These are phyloP conservation scores for Lerema accius DNA, from an alignment of 1,140 invertebrate species.

Conservation along the genomic window DNA sequence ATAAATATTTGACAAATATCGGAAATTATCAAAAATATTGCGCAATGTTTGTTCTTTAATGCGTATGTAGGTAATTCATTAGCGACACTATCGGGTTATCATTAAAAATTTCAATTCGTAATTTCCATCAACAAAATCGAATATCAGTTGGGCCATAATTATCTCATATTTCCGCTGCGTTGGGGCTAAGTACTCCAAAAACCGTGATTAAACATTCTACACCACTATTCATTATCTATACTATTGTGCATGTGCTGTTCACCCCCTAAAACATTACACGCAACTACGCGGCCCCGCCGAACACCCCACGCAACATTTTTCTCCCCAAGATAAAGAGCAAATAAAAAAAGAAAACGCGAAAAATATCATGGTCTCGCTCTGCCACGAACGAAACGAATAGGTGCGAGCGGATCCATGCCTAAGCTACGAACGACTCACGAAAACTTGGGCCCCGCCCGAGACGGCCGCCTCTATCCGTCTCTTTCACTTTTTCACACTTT, in stretches of 20 bases:
- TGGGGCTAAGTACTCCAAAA: conserved; percentile 75
- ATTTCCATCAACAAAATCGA: conserved; percentile 62
- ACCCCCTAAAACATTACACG: conserved; percentile 77
- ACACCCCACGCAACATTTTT: conserved; percentile 73
- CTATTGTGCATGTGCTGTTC: conserved; percentile 50
- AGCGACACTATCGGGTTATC: conserved; percentile 48
- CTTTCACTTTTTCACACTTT: conserved; percentile 82
- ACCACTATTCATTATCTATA: conserved; percentile 78
- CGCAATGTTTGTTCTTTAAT: conserved; percentile 26
- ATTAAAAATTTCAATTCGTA: conserved; percentile 61
- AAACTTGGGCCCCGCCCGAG: conserved; percentile 81
- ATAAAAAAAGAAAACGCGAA: conserved; percentile 82
- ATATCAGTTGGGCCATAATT: conserved; percentile 74
- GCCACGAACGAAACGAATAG: conserved; percentile 34
- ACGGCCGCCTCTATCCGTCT: conserved; percentile 78
- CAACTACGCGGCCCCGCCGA: conserved; percentile 55
- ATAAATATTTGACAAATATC: conserved; percentile 32
- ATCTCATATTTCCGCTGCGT: conserved; percentile 67
- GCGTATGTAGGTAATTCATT: conserved; percentile 40
- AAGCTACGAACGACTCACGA: conserved; percentile 80
- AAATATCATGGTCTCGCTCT: conserved; percentile 69
- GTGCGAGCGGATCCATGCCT: conserved; percentile 70
- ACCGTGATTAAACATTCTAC: conserved; percentile 80
- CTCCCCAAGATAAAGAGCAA: conserved; percentile 79
- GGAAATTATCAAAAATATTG: conserved; percentile 22